Evolutionary conservation across 1,140 invertebrate genomes (phyloP).

Genomic region (Luehdorfia chinensis): DNA sequence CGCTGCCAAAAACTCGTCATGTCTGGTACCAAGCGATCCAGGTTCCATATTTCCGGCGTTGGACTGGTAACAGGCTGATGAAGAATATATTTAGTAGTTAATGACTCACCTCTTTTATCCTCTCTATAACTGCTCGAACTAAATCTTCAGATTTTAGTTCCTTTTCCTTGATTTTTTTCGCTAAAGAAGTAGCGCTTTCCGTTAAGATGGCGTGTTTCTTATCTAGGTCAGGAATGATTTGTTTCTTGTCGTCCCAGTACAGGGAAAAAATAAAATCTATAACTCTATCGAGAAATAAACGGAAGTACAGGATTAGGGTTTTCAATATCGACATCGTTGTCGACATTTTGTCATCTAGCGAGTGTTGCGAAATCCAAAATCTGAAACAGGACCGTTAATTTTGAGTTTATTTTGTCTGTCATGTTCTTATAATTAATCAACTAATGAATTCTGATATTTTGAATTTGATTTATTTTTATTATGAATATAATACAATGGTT

Average conservation of each 20-base stretch:
- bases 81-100: too few species aligned
- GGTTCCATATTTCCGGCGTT: too few species aligned
- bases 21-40: too few species aligned
- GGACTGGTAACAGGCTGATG: too few species aligned
- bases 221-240: constrained; percentile 75
- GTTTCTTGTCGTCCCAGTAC: constrained; percentile 77
- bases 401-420: too few species aligned
- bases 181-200: constrained; percentile 81
- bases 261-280: constrained; percentile 65
- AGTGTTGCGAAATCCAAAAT: too few species aligned
- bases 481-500: too few species aligned
- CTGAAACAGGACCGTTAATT: too few species aligned
- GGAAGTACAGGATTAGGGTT: constrained; percentile 30
- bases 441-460: too few species aligned
- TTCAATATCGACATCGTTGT: constrained; percentile 22
- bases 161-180: constrained; percentile 81
- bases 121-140: constrained; percentile 84
- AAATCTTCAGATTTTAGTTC: constrained; percentile 83
- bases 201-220: constrained; percentile 79
- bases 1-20: too few species aligned
- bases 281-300: constrained; percentile 46
- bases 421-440: too few species aligned
- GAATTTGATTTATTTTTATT: too few species aligned
- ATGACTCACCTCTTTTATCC: constrained; percentile 87
- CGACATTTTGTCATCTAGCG: constrained; percentile 2